These are phyloP conservation scores for Rhynchomys soricoides DNA, from an alignment of 2,113 vertebrate species.

Conservation along the genomic window DNA sequence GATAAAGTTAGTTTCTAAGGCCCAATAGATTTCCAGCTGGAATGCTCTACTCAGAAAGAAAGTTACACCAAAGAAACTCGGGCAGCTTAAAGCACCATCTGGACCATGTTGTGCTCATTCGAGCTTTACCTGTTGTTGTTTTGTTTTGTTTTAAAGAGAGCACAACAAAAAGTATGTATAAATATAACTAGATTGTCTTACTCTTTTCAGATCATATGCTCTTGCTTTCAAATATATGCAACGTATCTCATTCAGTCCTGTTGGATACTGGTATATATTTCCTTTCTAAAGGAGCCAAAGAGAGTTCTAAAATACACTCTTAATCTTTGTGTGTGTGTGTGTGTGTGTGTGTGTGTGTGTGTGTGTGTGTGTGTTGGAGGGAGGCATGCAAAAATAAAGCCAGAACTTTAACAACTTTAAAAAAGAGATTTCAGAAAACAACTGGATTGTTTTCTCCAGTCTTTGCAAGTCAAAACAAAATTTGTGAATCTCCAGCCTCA, in stretches of 20 bases:
- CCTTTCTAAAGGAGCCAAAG: constrained; percentile 49
- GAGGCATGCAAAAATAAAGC: constrained; percentile 44
- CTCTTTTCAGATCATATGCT: constrained; percentile 70
- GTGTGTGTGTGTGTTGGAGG: not conserved
- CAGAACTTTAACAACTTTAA: not conserved
- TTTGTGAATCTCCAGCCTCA: not conserved
- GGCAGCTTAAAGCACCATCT: constrained; percentile 81
- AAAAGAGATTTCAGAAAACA: constrained; percentile 43
- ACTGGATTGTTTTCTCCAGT: not conserved
- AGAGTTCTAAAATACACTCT: constrained; percentile 44
- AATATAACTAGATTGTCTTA: constrained; percentile 60
- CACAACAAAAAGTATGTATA: constrained; percentile 63
- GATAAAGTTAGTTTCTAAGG: constrained; percentile 79
- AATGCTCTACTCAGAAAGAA: constrained; percentile 76
- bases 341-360: not conserved
- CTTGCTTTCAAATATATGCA: constrained; percentile 43
- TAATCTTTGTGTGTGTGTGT: not conserved
- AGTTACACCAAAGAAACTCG: constrained; percentile 84
- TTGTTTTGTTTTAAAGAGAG: constrained; percentile 59
- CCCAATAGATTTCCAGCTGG: constrained; percentile 81
- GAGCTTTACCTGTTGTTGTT: constrained; percentile 80
- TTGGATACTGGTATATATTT: constrained; percentile 24
- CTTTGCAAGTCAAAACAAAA: constrained; percentile 7
- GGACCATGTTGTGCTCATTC: constrained; percentile 80
- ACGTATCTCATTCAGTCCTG: not conserved